Evolutionary conservation across 2,797 vertebrate species (phyloP).

Genomic region (Gambelia wislizenii): DNA sequence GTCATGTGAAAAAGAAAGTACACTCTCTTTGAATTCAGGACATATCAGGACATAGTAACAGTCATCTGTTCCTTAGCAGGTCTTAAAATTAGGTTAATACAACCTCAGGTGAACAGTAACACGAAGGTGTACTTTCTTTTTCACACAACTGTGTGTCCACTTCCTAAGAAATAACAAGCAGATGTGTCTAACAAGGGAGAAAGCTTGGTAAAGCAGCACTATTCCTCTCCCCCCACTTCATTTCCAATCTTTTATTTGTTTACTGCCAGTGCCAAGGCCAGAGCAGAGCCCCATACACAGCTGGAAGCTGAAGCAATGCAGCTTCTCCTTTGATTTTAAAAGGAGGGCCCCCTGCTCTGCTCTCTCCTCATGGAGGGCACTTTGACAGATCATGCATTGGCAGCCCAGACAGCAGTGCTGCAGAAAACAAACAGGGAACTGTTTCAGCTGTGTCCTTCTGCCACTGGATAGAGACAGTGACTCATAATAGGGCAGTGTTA

Average conservation of each 20-base stretch:
- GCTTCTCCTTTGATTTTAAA: constrained; percentile 1
- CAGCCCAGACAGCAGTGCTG: neutral
- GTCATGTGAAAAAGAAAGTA: no score
- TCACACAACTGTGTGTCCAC: no score
- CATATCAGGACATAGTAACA: no score
- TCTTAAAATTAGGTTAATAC: no score
- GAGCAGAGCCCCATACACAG: neutral
- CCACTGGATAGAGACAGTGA: constrained; percentile 1
- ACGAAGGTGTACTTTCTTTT: no score
- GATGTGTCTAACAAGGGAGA: neutral
- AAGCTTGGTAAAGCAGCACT: neutral
- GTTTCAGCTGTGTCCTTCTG: constrained; percentile 1
- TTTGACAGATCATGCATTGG: neutral
- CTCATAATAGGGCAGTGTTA: neutral
- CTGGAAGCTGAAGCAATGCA: neutral
- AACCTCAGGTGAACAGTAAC: no score
- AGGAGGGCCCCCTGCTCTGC: neutral
- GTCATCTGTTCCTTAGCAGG: no score
- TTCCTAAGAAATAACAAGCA: constrained; percentile 35
- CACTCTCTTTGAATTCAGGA: no score
- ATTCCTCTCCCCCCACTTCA: neutral
- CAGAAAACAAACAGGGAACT: neutral
- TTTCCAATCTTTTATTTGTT: neutral
- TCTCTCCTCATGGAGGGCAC: neutral
- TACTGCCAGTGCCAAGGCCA: neutral